A percentile compares a stretch with the other conserved stretches of the same genome.
phyloP scores from a whole-genome alignment of 2,113 vertebrate genomes.

The Cacatua alba region DNA sequence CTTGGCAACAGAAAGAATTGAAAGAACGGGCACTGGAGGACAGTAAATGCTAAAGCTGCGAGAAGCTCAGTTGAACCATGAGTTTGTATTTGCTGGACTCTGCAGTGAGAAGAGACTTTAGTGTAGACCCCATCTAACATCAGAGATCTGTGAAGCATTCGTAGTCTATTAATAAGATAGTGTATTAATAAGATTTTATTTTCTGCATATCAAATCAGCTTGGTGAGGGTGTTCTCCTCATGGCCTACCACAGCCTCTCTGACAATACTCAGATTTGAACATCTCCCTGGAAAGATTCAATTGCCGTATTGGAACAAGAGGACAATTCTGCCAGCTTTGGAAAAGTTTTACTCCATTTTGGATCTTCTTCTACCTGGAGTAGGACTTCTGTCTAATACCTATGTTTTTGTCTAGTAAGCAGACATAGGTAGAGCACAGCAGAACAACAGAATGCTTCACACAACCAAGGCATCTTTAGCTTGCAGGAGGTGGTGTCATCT shows the following conservation, averaged over 20 bases:
- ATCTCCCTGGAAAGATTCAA: background rate
- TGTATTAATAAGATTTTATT: background rate
- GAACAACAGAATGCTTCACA: background rate
- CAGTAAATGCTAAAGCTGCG: background rate
- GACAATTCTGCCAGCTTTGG: background rate
- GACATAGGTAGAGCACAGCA: background rate
- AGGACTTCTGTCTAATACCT: background rate
- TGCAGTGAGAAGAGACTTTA: background rate
- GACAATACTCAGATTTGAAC: background rate
- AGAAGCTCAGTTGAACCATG: background rate
- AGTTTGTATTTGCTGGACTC: background rate
- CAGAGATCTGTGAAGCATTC: background rate
- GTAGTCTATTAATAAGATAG: background rate
- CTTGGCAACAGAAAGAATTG: background rate
- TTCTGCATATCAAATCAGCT: background rate
- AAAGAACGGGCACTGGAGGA: background rate
- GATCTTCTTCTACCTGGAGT: background rate
- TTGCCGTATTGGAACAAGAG: background rate
- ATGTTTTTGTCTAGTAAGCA: background rate
- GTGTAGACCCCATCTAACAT: background rate
- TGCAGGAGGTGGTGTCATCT: background rate
- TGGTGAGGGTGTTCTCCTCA: background rate
- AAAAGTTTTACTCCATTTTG: background rate
- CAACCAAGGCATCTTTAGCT: background rate
- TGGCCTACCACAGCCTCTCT: background rate